Conservation (phyloP, 2,797 vertebrate genomes). For the Limosa lapponica region DNA sequence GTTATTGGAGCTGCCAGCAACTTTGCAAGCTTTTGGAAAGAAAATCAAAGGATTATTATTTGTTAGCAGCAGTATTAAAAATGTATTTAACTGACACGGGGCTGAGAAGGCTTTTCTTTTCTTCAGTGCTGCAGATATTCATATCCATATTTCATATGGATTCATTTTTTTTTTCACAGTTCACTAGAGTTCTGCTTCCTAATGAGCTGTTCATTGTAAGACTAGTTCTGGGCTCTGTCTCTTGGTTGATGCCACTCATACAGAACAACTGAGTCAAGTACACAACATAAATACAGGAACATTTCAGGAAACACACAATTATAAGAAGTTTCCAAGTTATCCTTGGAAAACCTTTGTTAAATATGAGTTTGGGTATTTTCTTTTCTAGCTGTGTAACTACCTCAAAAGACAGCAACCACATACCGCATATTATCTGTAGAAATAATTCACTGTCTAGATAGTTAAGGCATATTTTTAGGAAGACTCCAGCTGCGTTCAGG, state of each 20-base stretch:
- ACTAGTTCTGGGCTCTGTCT: neutral
- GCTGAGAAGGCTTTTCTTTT: neutral
- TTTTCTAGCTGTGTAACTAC: neutral
- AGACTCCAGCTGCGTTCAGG: neutral
- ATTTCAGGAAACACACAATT: neutral
- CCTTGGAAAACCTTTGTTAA: neutral
- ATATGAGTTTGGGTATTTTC: neutral
- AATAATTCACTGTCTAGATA: neutral
- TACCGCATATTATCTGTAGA: neutral
- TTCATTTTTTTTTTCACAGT: neutral
- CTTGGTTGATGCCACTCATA: neutral
- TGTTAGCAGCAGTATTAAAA: constrained; percentile 22
- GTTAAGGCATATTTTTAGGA: neutral
- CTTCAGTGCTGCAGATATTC: neutral
- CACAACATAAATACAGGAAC: neutral
- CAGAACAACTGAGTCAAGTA: neutral
- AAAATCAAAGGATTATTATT: constrained; percentile 33
- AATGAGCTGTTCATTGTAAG: neutral
- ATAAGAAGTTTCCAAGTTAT: neutral
- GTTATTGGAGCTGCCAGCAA: constrained; percentile 8
- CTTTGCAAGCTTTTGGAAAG: neutral
- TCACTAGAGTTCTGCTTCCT: neutral
- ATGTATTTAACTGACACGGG: neutral
- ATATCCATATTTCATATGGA: neutral
- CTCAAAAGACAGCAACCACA: neutral